These are phyloP conservation scores for Sebastes hubbsi DNA, from an alignment of 2,797 vertebrate genomes.

Conservation along the genomic window DNA sequence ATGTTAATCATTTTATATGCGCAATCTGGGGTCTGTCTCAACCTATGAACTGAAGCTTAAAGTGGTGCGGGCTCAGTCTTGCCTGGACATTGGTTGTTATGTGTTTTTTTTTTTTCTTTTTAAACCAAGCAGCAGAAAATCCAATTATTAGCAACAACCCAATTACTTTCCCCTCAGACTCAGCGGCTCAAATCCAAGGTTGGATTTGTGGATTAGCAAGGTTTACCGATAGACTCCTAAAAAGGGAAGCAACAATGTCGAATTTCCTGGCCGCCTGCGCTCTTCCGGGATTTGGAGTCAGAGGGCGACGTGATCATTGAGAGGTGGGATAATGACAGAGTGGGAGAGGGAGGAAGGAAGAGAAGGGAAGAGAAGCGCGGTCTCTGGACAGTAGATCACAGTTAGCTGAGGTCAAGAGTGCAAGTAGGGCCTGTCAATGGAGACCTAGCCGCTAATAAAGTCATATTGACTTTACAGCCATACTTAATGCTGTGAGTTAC, in stretches of 20 bases:
- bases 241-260: constrained; percentile 80
- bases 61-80: constrained; percentile 54
- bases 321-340: constrained; percentile 66
- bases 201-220: constrained; percentile 84
- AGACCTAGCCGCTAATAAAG: constrained; percentile 71
- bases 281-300: constrained; percentile 80
- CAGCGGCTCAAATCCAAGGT: constrained; percentile 84
- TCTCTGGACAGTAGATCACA: constrained; percentile 65
- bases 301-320: constrained; percentile 80
- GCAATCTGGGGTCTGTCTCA: constrained; percentile 59
- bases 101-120: constrained; percentile 50
- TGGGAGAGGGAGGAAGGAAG: constrained; percentile 8
- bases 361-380: constrained; percentile 8
- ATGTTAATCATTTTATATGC: constrained; percentile 82
- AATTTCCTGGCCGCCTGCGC: constrained; percentile 76
- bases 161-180: constrained; percentile 85
- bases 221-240: constrained; percentile 81
- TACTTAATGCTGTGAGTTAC: constrained; percentile 66
- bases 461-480: constrained; percentile 74
- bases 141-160: constrained; percentile 88
- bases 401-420: constrained; percentile 70
- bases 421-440: constrained; percentile 69
- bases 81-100: constrained; percentile 75
- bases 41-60: constrained; percentile 73
- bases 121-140: constrained; percentile 85